Base-by-base conservation (phyloP, 2,113 vertebrate species). In the Xenotilapia caudafasciata region DNA sequence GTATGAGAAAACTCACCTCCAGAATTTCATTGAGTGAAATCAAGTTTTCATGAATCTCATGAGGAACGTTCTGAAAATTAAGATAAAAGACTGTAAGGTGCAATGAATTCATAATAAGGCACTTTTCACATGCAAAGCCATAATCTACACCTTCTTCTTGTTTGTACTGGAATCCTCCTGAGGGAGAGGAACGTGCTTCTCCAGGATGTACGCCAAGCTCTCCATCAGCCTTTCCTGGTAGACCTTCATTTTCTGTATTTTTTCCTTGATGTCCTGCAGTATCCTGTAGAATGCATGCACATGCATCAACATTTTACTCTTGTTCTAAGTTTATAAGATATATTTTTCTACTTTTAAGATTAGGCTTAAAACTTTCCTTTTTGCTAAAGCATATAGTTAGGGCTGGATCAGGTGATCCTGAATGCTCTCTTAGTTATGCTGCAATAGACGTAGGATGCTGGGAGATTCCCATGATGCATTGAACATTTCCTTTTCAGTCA, bases 21-120 rank as follows among this genome's bases (percentile, higher is more conserved):
- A 97, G 94, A 86, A 97, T 96, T 77, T 96, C 94, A 92, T 84
- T 93, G 11, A 97, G 91, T 23, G 96, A 95, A 91, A 96, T 90
- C 12, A 96, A 88, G 58, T 95, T 83, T 53, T 80, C 80, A 19
- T 86, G 86, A 8, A 85, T 17, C 15, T 82, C 83, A 6, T 75
- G 56, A 9, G 82, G 26, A 17, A 47, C 13, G n/a, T 47, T 92
- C 95, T 96, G 88, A 33, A 92, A 90, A 55, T 31, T 13, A 91
- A 84, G 80, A 86, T 7, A 33, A 58, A 45, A 38, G 3, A 51
- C 3, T 10, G 51, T 90, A 4, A 91, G 13, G 2, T 26, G n/a
- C 9, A 49, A 9, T 21, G 6, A 1, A 80, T 19, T 6, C 11
- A 6, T 12, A 51, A 40, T 15, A 51, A 40, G 6, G 28, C 8